phyloP scores from a whole-genome alignment of 23 tunicate species.

The Phallusia fumigata region DNA sequence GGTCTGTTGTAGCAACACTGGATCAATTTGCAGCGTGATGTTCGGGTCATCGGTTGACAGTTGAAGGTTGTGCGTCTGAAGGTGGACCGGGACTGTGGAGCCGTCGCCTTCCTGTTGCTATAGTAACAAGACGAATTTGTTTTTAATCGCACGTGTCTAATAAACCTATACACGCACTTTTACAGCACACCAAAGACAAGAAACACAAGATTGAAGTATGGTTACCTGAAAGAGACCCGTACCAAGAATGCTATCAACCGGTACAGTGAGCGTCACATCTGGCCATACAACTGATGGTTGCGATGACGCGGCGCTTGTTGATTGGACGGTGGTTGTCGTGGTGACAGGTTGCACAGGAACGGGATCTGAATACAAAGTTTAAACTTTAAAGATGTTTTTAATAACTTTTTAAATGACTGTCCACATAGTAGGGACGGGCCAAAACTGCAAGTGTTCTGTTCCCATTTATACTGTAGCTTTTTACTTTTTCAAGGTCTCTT shows the following conservation, averaged over 20 bases:
- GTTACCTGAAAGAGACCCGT: conserved; percentile 42
- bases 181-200: too few species aligned
- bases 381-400: too few species aligned
- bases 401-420: too few species aligned
- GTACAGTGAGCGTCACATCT: conserved; percentile 58
- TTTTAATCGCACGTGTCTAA: too few species aligned
- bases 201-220: neutral
- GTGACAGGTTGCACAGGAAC: neutral
- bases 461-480: too few species aligned
- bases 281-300: conserved; percentile 35
- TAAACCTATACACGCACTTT: too few species aligned
- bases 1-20: conserved; percentile 53
- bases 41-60: conserved; percentile 31
- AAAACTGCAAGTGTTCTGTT: too few species aligned
- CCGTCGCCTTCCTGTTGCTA: conserved; percentile 8
- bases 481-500: too few species aligned
- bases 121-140: neutral
- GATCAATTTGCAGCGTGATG: conserved; percentile 74
- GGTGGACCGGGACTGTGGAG: conserved; percentile 33
- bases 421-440: too few species aligned
- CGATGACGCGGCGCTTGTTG: conserved; percentile 5
- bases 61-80: conserved; percentile 36
- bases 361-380: too few species aligned
- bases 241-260: conserved; percentile 52
- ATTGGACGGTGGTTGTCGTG: neutral